Conservation (phyloP, 2,113 vertebrate species). For the Oreotrochilus melanogaster region DNA sequence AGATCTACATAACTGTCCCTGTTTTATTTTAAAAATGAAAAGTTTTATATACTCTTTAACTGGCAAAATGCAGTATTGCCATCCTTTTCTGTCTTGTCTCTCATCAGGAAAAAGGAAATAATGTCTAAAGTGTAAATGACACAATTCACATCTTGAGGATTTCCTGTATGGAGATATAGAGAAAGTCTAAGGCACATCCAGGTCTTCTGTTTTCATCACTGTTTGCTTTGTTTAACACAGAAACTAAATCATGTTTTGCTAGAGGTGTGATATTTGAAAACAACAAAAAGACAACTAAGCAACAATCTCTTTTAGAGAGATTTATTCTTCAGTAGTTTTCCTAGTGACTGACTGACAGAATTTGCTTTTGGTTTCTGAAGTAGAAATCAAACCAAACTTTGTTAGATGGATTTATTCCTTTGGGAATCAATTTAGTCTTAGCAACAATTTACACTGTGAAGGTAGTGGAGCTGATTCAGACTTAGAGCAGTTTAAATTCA, state of each 20-base stretch:
- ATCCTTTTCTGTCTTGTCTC: background rate
- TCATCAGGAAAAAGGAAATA: background rate
- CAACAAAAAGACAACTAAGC: background rate
- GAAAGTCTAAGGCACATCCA: background rate
- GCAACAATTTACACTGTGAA: background rate
- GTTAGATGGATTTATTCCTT: background rate
- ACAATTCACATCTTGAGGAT: background rate
- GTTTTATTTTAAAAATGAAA: background rate
- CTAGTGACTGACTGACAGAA: background rate
- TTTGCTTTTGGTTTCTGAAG: background rate
- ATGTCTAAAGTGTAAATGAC: background rate
- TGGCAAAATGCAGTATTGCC: background rate
- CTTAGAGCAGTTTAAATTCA: background rate
- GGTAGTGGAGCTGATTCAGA: background rate
- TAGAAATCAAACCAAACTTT: conserved; percentile 1
- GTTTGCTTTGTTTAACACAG: conserved; percentile 8
- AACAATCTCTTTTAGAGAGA: background rate
- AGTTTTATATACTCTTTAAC: background rate
- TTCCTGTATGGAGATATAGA: background rate
- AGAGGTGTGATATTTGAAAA: background rate
- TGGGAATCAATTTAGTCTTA: background rate
- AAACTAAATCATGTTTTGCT: background rate
- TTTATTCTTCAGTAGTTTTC: conserved; percentile 1
- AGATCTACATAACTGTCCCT: background rate
- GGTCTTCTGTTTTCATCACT: background rate